Evolutionary conservation across 2,113 vertebrate species (phyloP), one percentile per base, ranked within the genome.

Genomic region (Tautogolabrus adspersus): DNA sequence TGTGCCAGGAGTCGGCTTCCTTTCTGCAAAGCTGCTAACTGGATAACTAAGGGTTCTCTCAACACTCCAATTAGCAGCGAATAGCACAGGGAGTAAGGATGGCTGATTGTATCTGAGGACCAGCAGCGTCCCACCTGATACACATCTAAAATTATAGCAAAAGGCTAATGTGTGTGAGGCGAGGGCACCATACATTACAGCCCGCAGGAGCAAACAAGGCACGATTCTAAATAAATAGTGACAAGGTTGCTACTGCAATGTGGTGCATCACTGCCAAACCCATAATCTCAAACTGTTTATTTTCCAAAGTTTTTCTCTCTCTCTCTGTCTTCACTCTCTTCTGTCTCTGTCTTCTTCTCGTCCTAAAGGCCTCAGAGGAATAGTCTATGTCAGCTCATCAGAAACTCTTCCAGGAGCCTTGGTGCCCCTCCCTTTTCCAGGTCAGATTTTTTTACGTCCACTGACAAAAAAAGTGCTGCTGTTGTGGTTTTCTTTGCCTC

Each of bases 31-130:
- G 80, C 70, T 81, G 75, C 86, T 88, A 88, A 88, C 79, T 80
- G 79, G 81, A 85, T 89, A 91, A 91, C 90, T 89, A 88, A 86
- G 79, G 82, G 79, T 61, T 70, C 75, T 81, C 72, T 74, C 59
- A 84, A 87, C 79, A 83, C 85, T 91, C 88, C 86, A 93, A 93
- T 94, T 93, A 93, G 79, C 82, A 71, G 84, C 66, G 72, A 58
- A 70, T 30, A 56, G 78, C 52, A 54, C 57, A 60, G 72, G 59
- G 70, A 72, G 84, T 79, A 72, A 66, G 73, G 61, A 79, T 86
- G 21, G 40, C 81, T 74, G 23, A 42, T 57, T 74, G 77, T 55
- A 78, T 86, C 86, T 5, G 10, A 73, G 61, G 73, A 78, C 30
- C 79, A 77, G 71, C 77, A 11, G 60, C 23, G 64, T 55, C 77